Evolutionary conservation across 2,113 vertebrate species (phyloP), one percentile per base, ranked within the genome.

Genomic region (Peromyscus leucopus): DNA sequence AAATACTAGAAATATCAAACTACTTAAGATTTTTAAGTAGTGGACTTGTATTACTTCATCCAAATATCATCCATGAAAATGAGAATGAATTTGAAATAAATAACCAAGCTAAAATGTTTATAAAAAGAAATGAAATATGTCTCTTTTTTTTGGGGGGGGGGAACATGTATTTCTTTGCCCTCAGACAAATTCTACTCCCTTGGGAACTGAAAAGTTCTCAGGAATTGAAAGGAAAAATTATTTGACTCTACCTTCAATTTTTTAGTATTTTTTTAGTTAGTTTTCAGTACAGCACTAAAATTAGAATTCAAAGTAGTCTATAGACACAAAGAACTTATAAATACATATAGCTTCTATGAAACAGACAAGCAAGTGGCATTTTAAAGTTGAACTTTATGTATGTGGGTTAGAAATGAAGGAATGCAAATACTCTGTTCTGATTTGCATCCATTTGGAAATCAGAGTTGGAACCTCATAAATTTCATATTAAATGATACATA

Each of bases 371-470:
- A 21, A 57, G 51, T 91, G 92, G 65, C 89, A 96, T 96, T 96
- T 98, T 95, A 82, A 96, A 96, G 72, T 92, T 91, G 76, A 96
- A 92, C 71, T 82, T 96, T 88, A 72, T 86, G 72, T 82, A 48
- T 96, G 72, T 96, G 51, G 19, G 61, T 91, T 96, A 94, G 46
- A 96, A 91, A 94, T 89, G 71, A 89, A 94, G 74, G 36, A 91
- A 94, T 82, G 94, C 95, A 96, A 97, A 98, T 94, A 96, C 0
- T 76, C 79, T 46, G 42, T 84, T 78, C 78, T 96, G 88, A 97
- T 97, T 97, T 97, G 69, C 91, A 97, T 97, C 61, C 67, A 39
- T 91, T 97, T 96, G 24, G 72, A 97, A 97, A 97, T 94, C 94
- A 96, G 91, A 94, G 89, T 88, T 89, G 76, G 72, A 94, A 46